phyloP scores from a whole-genome alignment of 2,888 invertebrate species.

The Melitaea athalia region DNA sequence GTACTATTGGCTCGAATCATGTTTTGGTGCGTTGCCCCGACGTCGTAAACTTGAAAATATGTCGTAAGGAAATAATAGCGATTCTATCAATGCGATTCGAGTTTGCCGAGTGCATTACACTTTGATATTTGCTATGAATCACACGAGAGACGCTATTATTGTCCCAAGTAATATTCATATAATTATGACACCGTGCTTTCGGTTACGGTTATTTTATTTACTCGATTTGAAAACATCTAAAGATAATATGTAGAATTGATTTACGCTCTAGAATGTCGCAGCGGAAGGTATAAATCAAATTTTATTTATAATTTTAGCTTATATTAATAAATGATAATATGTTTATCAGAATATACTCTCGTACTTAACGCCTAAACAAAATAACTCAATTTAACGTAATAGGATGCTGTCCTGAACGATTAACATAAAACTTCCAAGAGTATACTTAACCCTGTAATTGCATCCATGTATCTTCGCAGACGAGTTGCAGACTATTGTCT shows the following conservation, averaged over 20 bases:
- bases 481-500: slow-evolving; percentile 62
- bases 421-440: slow-evolving; percentile 47
- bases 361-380: slow-evolving; percentile 16
- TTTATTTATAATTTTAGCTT: slow-evolving; percentile 3
- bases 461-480: slow-evolving; percentile 64
- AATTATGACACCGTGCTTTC: slow-evolving; percentile 5
- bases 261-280: not conserved
- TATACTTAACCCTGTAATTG: slow-evolving; percentile 55
- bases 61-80: slow-evolving; percentile 46
- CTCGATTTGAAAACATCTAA: not conserved
- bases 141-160: slow-evolving; percentile 38
- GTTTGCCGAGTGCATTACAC: slow-evolving; percentile 46
- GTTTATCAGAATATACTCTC: not conserved
- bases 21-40: slow-evolving; percentile 47
- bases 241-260: slow-evolving; percentile 4
- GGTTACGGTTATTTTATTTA: slow-evolving; percentile 12
- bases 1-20: slow-evolving; percentile 45
- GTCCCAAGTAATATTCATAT: slow-evolving; percentile 30
- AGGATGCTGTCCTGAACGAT: slow-evolving; percentile 41
- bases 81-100: slow-evolving; percentile 45
- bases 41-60: slow-evolving; percentile 46
- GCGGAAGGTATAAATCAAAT: not conserved
- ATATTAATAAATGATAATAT: not conserved
- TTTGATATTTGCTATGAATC: slow-evolving; percentile 42
- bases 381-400: slow-evolving; percentile 29